Evolutionary conservation across 1,140 invertebrate genomes (phyloP).

Genomic region (Camponotus vicinus): DNA sequence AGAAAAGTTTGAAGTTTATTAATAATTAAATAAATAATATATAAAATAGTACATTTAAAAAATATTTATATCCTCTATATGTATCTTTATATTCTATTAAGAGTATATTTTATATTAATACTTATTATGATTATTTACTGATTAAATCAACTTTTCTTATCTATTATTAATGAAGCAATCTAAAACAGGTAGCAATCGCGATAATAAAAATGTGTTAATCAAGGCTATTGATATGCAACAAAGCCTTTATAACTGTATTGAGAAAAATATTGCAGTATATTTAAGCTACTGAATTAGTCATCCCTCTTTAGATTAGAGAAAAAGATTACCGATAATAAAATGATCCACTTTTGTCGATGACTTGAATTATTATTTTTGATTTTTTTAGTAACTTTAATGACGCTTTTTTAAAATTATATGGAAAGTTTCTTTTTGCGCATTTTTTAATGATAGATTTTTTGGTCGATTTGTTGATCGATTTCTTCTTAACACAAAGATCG

Average conservation of each 20-base stretch:
- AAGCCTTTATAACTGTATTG: neutral
- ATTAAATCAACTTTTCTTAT: slow-evolving; percentile 31
- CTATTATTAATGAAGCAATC: slow-evolving; percentile 3
- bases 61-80: too few relatives aligned
- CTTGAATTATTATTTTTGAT: neutral
- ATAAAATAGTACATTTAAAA: neutral
- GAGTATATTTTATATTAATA: neutral
- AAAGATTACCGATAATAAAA: slow-evolving; percentile 16
- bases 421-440: neutral
- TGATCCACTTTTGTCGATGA: neutral
- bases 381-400: neutral
- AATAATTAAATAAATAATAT: neutral
- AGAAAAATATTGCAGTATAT: neutral
- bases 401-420: neutral
- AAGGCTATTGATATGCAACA: slow-evolving; percentile 4
- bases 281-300: slow-evolving; percentile 37
- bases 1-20: neutral
- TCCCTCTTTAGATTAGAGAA: slow-evolving; percentile 34
- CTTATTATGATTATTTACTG: neutral
- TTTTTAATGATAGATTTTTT: neutral
- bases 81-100: neutral
- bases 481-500: neutral
- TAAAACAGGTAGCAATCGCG: neutral
- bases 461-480: neutral
- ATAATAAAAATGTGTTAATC: neutral